Evolutionary conservation across 2,888 invertebrate species (phyloP).

Genomic region (Lithophane socia): DNA sequence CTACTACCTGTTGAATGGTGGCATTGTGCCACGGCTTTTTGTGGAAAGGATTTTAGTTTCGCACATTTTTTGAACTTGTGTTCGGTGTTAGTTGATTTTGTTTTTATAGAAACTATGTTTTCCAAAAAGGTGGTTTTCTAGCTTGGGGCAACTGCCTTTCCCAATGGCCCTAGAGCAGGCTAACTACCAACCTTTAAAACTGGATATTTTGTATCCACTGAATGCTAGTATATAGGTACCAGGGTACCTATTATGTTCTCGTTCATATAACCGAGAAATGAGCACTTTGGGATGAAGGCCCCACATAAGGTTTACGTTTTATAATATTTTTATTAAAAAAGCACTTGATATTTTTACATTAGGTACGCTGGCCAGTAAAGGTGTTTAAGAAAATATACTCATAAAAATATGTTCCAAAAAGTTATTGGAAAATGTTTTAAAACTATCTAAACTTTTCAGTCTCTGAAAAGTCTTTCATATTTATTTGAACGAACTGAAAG

Average conservation of each 20-base stretch:
- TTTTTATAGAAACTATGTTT: not conserved
- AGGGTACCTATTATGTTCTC: not conserved
- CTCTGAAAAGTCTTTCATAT: constrained; percentile 23
- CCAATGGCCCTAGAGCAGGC: not conserved
- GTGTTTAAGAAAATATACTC: constrained; percentile 2
- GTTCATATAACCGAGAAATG: not conserved
- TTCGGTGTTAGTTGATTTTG: too few relatives aligned
- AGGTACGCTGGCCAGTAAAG: not conserved
- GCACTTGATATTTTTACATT: not conserved
- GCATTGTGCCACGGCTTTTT: constrained; percentile 32
- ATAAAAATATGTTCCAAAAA: constrained; percentile 12
- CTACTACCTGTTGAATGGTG: constrained; percentile 58
- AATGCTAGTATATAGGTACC: too few relatives aligned
- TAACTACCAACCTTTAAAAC: not conserved
- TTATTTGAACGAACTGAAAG: constrained; percentile 34
- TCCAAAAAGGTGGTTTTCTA: not conserved
- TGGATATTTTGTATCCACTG: not conserved
- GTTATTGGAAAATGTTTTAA: constrained; percentile 1
- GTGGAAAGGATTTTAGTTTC: constrained; percentile 10
- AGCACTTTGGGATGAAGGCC: not conserved
- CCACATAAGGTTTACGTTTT: not conserved
- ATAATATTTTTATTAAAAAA: not conserved
- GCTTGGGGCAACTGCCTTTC: not conserved
- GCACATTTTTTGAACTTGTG: not conserved
- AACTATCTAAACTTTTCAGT: not conserved